Evolutionary conservation across 2,797 vertebrate species (phyloP).

Genomic region (Natrix natrix): DNA sequence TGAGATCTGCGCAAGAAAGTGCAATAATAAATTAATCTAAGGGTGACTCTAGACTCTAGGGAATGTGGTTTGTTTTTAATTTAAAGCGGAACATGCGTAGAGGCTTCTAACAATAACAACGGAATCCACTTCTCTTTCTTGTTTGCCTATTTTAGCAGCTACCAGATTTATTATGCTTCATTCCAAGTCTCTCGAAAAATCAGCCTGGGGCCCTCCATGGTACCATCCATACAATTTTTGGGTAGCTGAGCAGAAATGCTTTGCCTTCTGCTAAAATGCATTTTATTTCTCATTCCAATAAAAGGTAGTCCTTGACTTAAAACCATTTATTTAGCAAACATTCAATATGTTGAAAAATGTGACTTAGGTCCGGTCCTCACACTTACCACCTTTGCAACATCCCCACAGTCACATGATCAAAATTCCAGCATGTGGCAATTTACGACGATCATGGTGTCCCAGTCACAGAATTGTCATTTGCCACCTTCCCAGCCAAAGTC

Average conservation of each 20-base stretch:
- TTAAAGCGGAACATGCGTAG: not conserved
- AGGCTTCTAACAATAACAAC: not conserved
- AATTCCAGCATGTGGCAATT: too few species aligned
- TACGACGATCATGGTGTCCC: too few species aligned
- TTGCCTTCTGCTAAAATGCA: not conserved
- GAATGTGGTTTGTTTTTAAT: not conserved
- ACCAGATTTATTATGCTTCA: too few species aligned
- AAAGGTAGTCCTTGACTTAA: too few species aligned
- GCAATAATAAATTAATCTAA: not conserved
- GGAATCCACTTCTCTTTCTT: not conserved
- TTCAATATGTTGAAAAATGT: too few species aligned
- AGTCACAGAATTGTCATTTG: too few species aligned
- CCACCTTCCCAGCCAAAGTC: too few species aligned
- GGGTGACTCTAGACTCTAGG: not conserved
- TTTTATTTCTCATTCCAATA: not conserved
- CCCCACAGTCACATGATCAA: too few species aligned
- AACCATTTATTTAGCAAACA: too few species aligned
- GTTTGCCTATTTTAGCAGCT: not conserved
- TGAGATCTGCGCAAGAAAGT: not conserved
- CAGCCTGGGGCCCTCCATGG: not conserved
- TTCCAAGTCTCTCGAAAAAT: not conserved
- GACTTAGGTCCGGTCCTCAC: too few species aligned
- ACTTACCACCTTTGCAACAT: too few species aligned
- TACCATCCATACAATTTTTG: not conserved
- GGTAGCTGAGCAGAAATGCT: not conserved